Conservation (phyloP, 2,797 vertebrate genomes). For the Peromyscus nudipes region DNA sequence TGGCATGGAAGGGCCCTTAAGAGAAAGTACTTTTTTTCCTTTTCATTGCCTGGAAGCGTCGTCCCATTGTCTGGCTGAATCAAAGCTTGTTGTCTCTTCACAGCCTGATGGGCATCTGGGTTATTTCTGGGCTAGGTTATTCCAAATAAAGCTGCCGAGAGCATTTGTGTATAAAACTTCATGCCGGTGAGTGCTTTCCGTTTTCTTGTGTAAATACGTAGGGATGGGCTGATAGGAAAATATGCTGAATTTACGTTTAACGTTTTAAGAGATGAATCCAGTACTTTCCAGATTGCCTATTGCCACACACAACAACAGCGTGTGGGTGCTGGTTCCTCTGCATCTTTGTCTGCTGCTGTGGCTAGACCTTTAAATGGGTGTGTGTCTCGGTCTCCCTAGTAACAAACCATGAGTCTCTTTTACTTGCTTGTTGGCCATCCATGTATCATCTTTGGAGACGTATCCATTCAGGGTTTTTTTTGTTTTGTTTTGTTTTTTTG, state of each 20-base stretch:
- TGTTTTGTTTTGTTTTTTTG: not conserved
- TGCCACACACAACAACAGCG: not conserved
- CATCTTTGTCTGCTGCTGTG: not conserved
- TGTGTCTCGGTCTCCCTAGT: not conserved
- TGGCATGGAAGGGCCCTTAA: not conserved
- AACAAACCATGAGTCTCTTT: not conserved
- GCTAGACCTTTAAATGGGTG: not conserved
- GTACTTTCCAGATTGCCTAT: not conserved
- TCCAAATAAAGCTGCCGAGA: not conserved
- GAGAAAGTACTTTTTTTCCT: not conserved
- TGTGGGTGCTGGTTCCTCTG: not conserved
- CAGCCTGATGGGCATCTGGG: not conserved
- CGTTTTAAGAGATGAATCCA: not conserved
- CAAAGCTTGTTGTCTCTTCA: not conserved
- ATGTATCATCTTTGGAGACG: not conserved
- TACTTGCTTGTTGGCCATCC: not conserved
- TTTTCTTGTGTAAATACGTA: not conserved
- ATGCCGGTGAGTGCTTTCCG: not conserved
- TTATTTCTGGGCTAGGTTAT: conserved; percentile 37
- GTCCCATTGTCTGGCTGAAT: not conserved
- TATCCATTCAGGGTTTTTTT: not conserved
- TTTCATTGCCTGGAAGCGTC: not conserved
- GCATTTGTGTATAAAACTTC: not conserved
- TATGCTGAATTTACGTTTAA: not conserved
- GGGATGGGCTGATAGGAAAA: not conserved